Evolutionary conservation across 2,113 vertebrate genomes (phyloP).

Genomic region (Prunella himalayana): DNA sequence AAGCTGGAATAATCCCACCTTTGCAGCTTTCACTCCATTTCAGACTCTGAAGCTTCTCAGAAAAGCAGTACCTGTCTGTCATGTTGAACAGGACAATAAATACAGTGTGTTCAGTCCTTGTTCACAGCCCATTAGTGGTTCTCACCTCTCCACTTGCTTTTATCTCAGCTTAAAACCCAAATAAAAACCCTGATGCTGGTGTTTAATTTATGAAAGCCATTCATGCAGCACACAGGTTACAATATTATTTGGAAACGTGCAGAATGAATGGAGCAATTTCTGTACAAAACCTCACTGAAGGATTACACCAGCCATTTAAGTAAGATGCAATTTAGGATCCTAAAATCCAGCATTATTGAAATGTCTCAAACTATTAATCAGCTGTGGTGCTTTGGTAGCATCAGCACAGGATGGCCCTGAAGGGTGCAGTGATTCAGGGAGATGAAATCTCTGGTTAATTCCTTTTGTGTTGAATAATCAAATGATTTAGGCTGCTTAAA

Average conservation of each 20-base stretch:
- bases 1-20: not conserved
- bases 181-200: not conserved
- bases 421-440: not conserved
- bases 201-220: not conserved
- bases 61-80: not conserved
- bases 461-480: not conserved
- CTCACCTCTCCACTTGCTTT: not conserved
- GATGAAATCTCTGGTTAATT: not conserved
- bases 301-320: not conserved
- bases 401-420: not conserved
- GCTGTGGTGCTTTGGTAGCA: rapidly evolving
- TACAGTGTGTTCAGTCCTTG: not conserved
- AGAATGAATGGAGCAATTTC: not conserved
- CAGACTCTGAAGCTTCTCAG: not conserved
- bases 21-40: not conserved
- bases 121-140: not conserved
- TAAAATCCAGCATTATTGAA: not conserved
- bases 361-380: not conserved
- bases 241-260: not conserved
- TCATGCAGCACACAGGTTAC: not conserved
- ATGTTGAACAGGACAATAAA: not conserved
- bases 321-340: not conserved
- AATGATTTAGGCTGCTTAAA: not conserved
- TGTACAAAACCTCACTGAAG: not conserved
- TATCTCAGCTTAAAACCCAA: not conserved